Evolutionary conservation across 2,113 vertebrate species (phyloP), one percentile per base, ranked within the genome.

Genomic region (Amphiprion percula): DNA sequence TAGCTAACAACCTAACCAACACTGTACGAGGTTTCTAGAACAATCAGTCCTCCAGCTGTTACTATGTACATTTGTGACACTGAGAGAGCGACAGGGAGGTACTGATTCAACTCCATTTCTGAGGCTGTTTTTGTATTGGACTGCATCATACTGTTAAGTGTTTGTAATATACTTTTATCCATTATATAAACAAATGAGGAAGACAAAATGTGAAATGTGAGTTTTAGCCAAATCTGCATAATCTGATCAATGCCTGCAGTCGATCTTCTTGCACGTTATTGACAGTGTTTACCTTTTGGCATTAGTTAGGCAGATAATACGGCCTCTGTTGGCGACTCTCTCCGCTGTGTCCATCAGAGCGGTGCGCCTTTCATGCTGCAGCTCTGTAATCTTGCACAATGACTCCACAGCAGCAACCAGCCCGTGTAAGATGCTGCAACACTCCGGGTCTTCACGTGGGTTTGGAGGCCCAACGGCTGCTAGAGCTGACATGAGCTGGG

Each of bases 231-330:
- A 44, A 44, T 44, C 41, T 44, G 4, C 10, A 44, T 14, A 12
- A 44, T 44, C 14, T 44, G 12, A 15, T 44, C 41, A 15, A 15
- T 44, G 41, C 2, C 41, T 14, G 2, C 41, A 15, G 12, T 15
- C 3, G 33, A 47, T 61, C n/a, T 16, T 47, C 15, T 0, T 5
- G 5, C 16, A 15, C 11, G 19, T 10, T 26, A 30, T 46, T 74
- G 30, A n/a, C 4, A 33, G 1, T 6, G 30, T 59, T 84, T 67
- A 98, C 98, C 98, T 99, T 91, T 99, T 99, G 10, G 98, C 97
- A 33, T 99, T 98, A 70, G 98, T 99, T 58, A 99, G 94, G 70
- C 97, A 99, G 90, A 99, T 97, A 65, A 99, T 98, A 14, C 97
- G 95, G 19, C 98, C 98, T 49, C 97, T 91, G 62, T 99, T 99